A percentile compares a stretch with the other conserved stretches of the same genome.
These are phyloP conservation scores for Valencia hispanica DNA, from an alignment of 2,797 vertebrate genomes.

Conservation along the genomic window DNA sequence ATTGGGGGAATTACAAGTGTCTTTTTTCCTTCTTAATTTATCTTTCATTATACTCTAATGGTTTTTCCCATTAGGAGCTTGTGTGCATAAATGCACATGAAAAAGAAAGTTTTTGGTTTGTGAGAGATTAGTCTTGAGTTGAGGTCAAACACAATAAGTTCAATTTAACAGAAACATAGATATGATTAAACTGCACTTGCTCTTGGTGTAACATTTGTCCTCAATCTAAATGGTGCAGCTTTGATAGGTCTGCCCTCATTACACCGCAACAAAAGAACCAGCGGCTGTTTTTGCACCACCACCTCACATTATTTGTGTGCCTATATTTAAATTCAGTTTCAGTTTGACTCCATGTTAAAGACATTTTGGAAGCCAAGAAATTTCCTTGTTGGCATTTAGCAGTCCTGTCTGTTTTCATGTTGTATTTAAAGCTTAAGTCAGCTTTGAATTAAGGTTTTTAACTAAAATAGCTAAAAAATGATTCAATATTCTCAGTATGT, in stretches of 20 bases:
- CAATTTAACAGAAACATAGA: conserved; percentile 73
- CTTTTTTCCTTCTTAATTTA: conserved; percentile 72
- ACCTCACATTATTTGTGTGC: conserved; percentile 35
- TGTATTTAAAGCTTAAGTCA: conserved; percentile 24
- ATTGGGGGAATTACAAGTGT: conserved; percentile 72
- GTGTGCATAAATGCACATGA: conserved; percentile 55
- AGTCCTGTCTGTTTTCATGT: conserved; percentile 13
- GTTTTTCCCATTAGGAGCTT: conserved; percentile 69
- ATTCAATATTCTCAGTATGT: conserved; percentile 49
- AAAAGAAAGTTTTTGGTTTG: conserved; percentile 75
- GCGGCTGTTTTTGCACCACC: conserved; percentile 1
- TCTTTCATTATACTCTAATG: conserved; percentile 71
- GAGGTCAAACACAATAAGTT: conserved; percentile 80
- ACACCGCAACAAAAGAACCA: conserved; percentile 50
- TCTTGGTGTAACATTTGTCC: conserved; percentile 69
- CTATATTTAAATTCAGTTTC: conserved; percentile 40
- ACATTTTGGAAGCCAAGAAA: background rate
- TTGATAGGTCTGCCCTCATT: conserved; percentile 65
- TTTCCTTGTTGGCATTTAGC: conserved; percentile 1
- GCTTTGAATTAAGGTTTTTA: conserved; percentile 21
- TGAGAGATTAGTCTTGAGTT: conserved; percentile 74
- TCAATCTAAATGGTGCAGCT: conserved; percentile 53
- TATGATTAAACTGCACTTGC: conserved; percentile 70
- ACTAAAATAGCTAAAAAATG: conserved; percentile 21
- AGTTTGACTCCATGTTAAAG: conserved; percentile 6